Conservation (phyloP, 2,888 invertebrate species). For the Orthonychiurus folsomi region DNA sequence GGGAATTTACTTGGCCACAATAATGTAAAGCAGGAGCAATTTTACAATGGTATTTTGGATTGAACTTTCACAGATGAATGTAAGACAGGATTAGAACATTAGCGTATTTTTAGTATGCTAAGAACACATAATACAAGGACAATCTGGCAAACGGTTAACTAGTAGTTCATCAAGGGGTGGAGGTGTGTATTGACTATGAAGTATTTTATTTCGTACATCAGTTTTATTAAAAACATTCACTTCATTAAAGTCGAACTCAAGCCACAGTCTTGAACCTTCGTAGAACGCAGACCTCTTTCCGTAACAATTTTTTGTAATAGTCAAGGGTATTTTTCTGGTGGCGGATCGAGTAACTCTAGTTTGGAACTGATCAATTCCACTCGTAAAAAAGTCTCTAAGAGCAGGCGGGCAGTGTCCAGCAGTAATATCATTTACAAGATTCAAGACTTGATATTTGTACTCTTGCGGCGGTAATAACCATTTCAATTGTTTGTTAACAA, state of each 20-base stretch:
- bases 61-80: too few species aligned
- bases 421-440: not conserved
- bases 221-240: not conserved
- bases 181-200: too few species aligned
- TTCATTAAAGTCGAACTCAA: not conserved
- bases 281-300: not conserved
- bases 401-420: not conserved
- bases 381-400: not conserved
- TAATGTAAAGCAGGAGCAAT: too few species aligned
- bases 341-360: not conserved
- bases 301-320: not conserved
- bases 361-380: not conserved
- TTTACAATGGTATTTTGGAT: too few species aligned
- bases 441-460: not conserved
- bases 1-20: too few species aligned
- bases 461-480: not conserved
- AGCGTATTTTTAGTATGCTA: not conserved
- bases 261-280: not conserved
- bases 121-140: not conserved
- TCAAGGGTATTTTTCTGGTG: not conserved
- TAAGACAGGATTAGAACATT: too few species aligned
- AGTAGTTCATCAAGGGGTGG: too few species aligned
- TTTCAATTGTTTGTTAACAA: not conserved
- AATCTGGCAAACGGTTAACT: not conserved
- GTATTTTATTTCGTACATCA: too few species aligned